Percentiles rank a stretch among this genome's conserved stretches.
phyloP scores from a whole-genome alignment of 2,113 vertebrate species.

The Capra hircus region DNA sequence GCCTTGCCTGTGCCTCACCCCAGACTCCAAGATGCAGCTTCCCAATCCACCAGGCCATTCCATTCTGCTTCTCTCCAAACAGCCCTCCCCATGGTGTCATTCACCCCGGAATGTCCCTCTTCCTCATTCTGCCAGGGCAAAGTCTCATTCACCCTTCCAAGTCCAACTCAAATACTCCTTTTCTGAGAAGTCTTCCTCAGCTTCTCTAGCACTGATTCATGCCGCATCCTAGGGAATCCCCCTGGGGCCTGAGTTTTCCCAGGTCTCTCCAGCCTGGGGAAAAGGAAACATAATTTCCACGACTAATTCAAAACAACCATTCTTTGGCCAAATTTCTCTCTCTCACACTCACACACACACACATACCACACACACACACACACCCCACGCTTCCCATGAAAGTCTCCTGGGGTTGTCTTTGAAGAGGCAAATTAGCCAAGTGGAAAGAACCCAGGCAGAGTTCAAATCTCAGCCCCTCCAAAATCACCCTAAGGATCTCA shows the following conservation, averaged over 20 bases:
- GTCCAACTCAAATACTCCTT: neutral
- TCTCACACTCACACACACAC: neutral
- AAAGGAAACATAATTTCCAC: neutral
- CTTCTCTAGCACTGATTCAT: neutral
- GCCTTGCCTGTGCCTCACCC: neutral
- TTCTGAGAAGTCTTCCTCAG: neutral
- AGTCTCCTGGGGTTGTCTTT: neutral
- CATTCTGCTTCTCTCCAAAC: neutral
- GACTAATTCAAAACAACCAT: neutral
- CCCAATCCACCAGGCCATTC: neutral
- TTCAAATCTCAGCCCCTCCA: neutral
- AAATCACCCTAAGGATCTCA: neutral
- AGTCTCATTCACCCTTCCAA: neutral
- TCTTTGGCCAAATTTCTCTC: neutral
- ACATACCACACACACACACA: neutral
- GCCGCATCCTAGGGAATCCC: neutral
- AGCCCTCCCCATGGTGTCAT: neutral
- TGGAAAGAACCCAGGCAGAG: neutral
- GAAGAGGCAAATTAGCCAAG: neutral
- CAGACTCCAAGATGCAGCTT: neutral
- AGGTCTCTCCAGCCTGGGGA: neutral
- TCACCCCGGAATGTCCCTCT: neutral
- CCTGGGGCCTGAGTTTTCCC: neutral
- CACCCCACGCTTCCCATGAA: neutral
- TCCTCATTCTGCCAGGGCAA: neutral